Evolutionary conservation across 2,888 invertebrate species (phyloP).

Genomic region (Palloptera scutellata): DNA sequence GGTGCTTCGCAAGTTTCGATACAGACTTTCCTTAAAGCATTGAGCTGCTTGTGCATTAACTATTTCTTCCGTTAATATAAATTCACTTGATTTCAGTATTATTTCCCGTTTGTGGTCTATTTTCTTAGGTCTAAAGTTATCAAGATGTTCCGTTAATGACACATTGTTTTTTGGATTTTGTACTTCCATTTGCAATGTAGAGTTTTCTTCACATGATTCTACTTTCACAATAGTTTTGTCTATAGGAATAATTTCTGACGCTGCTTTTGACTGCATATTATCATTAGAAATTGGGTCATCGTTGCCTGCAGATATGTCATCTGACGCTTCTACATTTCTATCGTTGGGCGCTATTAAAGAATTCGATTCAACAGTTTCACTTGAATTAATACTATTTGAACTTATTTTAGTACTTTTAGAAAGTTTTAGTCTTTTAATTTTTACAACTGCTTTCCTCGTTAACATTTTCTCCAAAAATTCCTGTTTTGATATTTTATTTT

Average conservation of each 20-base stretch:
- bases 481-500: neutral
- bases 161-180: no score
- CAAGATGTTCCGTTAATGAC: no score
- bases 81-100: slow-evolving; percentile 21
- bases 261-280: no score
- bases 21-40: neutral
- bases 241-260: neutral
- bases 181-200: neutral
- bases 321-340: no score
- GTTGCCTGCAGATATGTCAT: neutral
- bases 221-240: slow-evolving; percentile 1
- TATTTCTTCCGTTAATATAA: slow-evolving; percentile 27
- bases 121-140: neutral
- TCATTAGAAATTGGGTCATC: neutral
- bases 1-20: no score
- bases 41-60: slow-evolving; percentile 24
- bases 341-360: no score
- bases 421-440: slow-evolving; percentile 13
- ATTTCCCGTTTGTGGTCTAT: neutral
- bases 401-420: no score
- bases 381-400: no score
- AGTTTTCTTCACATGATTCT: neutral
- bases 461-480: neutral
- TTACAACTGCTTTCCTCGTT: slow-evolving; percentile 13
- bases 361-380: no score